phyloP scores from a whole-genome alignment of 2,113 vertebrate species.

The Nannobrachium achirus region DNA sequence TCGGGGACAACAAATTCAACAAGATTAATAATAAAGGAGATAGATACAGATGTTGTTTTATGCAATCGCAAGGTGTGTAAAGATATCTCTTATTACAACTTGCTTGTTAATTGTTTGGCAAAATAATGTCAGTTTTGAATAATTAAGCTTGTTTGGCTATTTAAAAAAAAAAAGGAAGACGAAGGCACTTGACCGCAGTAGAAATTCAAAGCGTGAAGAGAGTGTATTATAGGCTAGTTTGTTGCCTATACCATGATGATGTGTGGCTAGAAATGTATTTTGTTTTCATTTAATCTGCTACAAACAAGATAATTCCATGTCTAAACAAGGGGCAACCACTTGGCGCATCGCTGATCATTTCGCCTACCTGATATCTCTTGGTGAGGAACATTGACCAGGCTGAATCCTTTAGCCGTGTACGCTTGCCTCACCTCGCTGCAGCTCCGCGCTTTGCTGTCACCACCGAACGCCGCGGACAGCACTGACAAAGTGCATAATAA shows the following conservation, averaged over 20 bases:
- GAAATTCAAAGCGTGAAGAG: neutral
- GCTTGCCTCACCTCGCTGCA: conserved; percentile 92
- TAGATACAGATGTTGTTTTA: neutral
- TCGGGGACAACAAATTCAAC: no score
- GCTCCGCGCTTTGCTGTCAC: conserved; percentile 88
- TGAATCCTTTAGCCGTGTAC: conserved; percentile 90
- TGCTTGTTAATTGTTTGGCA: no score
- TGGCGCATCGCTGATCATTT: conserved; percentile 12
- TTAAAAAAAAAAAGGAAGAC: no score
- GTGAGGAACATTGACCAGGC: conserved; percentile 87
- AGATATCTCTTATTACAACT: no score
- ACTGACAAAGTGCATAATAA: conserved; percentile 75
- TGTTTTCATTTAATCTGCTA: neutral
- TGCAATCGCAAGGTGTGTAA: no score
- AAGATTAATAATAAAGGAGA: no score
- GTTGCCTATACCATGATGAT: neutral
- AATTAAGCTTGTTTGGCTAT: no score
- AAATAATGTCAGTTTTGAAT: no score
- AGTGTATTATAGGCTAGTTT: conserved; percentile 24
- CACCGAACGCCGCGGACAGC: conserved; percentile 77
- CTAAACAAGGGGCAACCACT: conserved; percentile 2
- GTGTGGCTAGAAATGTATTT: neutral
- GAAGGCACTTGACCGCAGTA: neutral
- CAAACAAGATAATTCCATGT: conserved; percentile 32
- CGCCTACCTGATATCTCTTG: conserved; percentile 92